Evolutionary conservation across 2,888 invertebrate genomes (phyloP), one percentile per base, ranked within the genome.

Genomic region (Dascillus cervinus): DNA sequence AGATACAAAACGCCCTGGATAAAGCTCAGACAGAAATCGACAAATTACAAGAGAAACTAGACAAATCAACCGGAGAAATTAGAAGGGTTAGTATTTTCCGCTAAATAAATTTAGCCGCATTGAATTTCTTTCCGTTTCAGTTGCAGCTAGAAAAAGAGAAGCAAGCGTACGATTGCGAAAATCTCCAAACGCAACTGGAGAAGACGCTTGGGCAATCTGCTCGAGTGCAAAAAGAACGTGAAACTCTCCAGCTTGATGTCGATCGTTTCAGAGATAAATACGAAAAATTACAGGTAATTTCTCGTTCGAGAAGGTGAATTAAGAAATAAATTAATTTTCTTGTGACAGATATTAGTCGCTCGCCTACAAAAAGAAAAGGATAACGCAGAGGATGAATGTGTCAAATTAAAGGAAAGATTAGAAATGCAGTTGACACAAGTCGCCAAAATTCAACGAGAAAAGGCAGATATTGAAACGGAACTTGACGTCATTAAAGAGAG

Each of bases 111-210:
- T 14, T 12, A 11, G 8, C 1, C n/a, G 21, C 10, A 12, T 6
- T 22, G 11, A 1, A 2, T 15, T 10, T 15, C 2, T 19, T 13
- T 23, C 21, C 17, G 50, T 59, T 62, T 25, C 47, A 83, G 83
- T 72, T 82, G 59, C 86, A 87, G 74, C 77, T 89, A 59, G 92
- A 92, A 61, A 86, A 87, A 49, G 92, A 92, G 67, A 91, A 91
- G 62, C 78, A 83, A 52, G 80, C 79, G 43, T 91, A 88, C 65
- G 92, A 92, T 66, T 88, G 86, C 64, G 91, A 91, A 56, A 88
- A 85, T 51, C 69, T 89, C 41, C 90, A 91, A 61, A 83, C 88
- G 26, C 91, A 92, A 64, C 71, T 92, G 60, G 91, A 91, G 69
- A 91, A 91, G 66, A 82, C 88, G 19, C 72, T 90, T 42, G 89